Evolutionary conservation across 2,888 invertebrate genomes (phyloP).

Genomic region (Dryocosmus kuriphilus): DNA sequence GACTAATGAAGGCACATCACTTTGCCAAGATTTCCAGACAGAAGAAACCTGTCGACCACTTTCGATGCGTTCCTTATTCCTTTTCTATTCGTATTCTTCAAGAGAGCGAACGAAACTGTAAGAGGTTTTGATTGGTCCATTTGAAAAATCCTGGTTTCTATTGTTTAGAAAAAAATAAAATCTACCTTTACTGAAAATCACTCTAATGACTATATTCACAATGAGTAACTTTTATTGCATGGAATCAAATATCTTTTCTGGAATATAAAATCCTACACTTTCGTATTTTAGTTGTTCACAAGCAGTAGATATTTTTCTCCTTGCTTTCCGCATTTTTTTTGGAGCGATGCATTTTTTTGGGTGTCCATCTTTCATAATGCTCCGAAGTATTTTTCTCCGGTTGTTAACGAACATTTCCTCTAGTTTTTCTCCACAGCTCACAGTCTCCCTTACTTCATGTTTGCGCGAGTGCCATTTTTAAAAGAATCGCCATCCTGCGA

Average conservation of each 20-base stretch:
- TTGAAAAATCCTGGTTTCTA: background rate
- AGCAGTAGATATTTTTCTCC: background rate
- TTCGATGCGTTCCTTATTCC: background rate
- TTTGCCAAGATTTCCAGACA: constrained; percentile 67
- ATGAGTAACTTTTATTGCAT: background rate
- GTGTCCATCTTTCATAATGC: constrained; percentile 2
- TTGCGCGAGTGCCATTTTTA: constrained; percentile 51
- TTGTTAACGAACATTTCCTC: constrained; percentile 43
- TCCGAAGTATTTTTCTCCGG: constrained; percentile 18
- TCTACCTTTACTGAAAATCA: background rate
- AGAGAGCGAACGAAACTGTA: constrained; percentile 1
- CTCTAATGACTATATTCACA: background rate
- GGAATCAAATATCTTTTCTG: too few relatives aligned
- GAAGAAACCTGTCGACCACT: constrained; percentile 46
- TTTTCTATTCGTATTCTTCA: background rate
- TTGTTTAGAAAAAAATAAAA: background rate
- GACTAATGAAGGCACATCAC: constrained; percentile 67
- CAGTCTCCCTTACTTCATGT: constrained; percentile 44
- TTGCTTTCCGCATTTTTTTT: background rate
- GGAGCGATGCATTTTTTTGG: background rate
- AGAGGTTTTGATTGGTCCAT: background rate
- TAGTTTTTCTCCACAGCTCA: constrained; percentile 23
- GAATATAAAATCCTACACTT: too few relatives aligned
- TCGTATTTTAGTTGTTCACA: too few relatives aligned
- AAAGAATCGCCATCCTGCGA: constrained; percentile 48